phyloP scores from a whole-genome alignment of 2,888 invertebrate species.

The Diabrotica balteata region DNA sequence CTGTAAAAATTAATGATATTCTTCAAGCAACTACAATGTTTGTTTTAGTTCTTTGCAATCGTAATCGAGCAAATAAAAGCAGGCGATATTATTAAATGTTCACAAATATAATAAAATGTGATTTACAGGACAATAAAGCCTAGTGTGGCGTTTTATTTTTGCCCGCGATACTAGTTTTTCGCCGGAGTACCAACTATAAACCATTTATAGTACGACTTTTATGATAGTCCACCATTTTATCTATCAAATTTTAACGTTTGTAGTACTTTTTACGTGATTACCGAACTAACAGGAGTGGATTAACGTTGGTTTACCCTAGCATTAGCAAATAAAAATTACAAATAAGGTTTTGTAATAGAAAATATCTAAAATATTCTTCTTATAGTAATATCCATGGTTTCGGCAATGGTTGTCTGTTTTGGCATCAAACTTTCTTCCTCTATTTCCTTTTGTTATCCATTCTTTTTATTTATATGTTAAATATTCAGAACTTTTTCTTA shows the following conservation, averaged over 20 bases:
- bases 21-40: slow-evolving; percentile 32
- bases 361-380: too few species aligned
- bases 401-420: too few species aligned
- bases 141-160: slow-evolving; percentile 37
- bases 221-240: slow-evolving; percentile 39
- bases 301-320: too few species aligned
- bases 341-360: too few species aligned
- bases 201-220: slow-evolving; percentile 42
- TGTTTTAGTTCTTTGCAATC: slow-evolving; percentile 31
- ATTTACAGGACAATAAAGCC: slow-evolving; percentile 42
- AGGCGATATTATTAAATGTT: slow-evolving; percentile 37
- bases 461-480: too few species aligned
- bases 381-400: too few species aligned
- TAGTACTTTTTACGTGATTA: slow-evolving; percentile 28
- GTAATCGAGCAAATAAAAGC: slow-evolving; percentile 32
- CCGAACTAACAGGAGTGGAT: slow-evolving; percentile 13
- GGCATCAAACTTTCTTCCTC: too few species aligned
- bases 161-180: slow-evolving; percentile 38
- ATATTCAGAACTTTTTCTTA: too few species aligned
- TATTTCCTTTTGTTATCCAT: too few species aligned
- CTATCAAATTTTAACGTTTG: slow-evolving; percentile 35
- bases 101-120: slow-evolving; percentile 42
- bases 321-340: too few species aligned
- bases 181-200: slow-evolving; percentile 34
- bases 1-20: slow-evolving; percentile 31